These are phyloP conservation scores for Formica aserva DNA, from an alignment of 2,888 invertebrate species.

Conservation along the genomic window DNA sequence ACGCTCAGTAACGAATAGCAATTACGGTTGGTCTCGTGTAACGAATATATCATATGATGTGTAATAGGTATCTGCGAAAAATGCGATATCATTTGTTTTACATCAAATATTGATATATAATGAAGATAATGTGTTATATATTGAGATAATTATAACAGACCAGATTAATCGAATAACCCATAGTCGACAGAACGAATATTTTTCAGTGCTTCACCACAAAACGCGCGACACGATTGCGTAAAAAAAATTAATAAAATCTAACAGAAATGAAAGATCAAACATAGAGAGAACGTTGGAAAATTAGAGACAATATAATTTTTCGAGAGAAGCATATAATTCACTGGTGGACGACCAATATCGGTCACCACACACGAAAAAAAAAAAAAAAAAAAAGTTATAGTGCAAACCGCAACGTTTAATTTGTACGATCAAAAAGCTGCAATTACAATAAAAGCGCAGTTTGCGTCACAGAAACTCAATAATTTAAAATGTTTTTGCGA, in stretches of 20 bases:
- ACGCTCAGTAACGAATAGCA: conserved; percentile 17
- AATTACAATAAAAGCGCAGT: conserved; percentile 34
- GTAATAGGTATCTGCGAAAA: conserved; percentile 4
- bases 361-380: neutral
- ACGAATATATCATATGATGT: neutral
- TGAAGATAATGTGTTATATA: neutral
- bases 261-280: neutral
- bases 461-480: conserved; percentile 25
- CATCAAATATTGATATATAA: neutral
- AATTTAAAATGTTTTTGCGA: conserved; percentile 32
- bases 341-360: neutral
- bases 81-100: neutral
- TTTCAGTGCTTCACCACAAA: neutral
- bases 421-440: conserved; percentile 32
- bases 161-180: neutral
- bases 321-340: conserved; percentile 4
- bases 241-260: neutral
- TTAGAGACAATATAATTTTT: conserved; percentile 14
- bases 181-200: neutral
- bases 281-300: neutral
- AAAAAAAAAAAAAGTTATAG: neutral
- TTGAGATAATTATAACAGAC: neutral
- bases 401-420: conserved; percentile 33
- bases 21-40: neutral
- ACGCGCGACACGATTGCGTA: neutral